Evolutionary conservation across 2,797 vertebrate species (phyloP).

Genomic region (Hydrocynus forskahlii): DNA sequence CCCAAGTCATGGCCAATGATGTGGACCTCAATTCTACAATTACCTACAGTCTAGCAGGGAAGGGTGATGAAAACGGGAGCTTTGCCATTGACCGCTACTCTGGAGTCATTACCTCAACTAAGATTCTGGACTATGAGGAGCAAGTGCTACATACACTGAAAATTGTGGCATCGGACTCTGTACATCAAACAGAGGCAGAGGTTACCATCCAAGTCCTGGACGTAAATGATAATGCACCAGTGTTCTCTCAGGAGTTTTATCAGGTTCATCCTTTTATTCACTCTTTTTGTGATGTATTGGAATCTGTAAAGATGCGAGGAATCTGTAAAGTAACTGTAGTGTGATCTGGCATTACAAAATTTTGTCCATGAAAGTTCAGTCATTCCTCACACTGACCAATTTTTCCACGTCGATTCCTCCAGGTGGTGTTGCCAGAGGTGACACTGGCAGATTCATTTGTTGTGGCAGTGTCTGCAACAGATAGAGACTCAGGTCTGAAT

Average conservation of each 20-base stretch:
- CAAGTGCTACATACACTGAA: constrained; percentile 72
- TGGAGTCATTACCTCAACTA: constrained; percentile 79
- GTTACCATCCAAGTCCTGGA: constrained; percentile 83
- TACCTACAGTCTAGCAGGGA: constrained; percentile 82
- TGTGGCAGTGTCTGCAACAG: constrained; percentile 81
- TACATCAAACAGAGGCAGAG: constrained; percentile 80
- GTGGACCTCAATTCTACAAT: constrained; percentile 83
- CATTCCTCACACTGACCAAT: not conserved
- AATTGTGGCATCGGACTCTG: constrained; percentile 83
- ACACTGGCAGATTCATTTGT: constrained; percentile 70
- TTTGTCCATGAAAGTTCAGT: not conserved
- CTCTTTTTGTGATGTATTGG: not conserved
- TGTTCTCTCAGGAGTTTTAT: constrained; percentile 85
- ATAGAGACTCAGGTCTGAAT: constrained; percentile 80
- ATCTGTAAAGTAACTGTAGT: not conserved
- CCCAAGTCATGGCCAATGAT: constrained; percentile 83
- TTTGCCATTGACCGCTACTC: constrained; percentile 84
- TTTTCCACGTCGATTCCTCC: constrained; percentile 24
- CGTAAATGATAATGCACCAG: constrained; percentile 89
- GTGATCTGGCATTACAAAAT: not conserved
- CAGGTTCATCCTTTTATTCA: constrained; percentile 77
- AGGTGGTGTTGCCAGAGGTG: constrained; percentile 84
- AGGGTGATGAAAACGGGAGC: constrained; percentile 70
- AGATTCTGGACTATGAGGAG: constrained; percentile 86
- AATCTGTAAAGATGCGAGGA: not conserved